A percentile compares a stretch with the other conserved stretches of the same genome.
Evolutionary conservation across 2,113 vertebrate genomes (phyloP).

Genomic region (Pedetes capensis): DNA sequence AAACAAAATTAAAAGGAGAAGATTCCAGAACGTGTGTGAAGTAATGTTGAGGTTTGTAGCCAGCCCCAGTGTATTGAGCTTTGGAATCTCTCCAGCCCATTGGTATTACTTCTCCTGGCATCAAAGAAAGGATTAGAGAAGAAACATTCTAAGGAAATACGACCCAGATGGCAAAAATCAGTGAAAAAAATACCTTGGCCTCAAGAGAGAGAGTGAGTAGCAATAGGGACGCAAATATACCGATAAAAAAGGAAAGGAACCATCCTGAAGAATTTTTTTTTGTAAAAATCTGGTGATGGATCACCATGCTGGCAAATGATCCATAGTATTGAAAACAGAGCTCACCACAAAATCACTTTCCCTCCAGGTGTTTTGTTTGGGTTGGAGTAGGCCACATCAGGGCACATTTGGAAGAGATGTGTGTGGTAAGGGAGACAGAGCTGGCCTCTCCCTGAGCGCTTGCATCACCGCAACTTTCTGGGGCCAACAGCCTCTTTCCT

Average conservation of each 20-base stretch:
- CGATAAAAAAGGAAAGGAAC: neutral
- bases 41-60: constrained; percentile 49
- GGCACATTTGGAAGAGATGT: constrained; percentile 32
- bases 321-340: constrained; percentile 55
- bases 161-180: constrained; percentile 60
- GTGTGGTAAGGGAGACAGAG: constrained; percentile 34
- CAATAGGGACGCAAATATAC: neutral
- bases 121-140: constrained; percentile 48
- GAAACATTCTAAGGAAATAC: constrained; percentile 62
- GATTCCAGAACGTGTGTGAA: constrained; percentile 65
- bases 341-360: constrained; percentile 56
- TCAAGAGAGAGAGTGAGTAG: neutral
- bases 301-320: constrained; percentile 23
- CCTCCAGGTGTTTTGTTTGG: constrained; percentile 64
- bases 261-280: neutral
- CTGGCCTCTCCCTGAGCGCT: neutral
- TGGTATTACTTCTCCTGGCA: constrained; percentile 68
- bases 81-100: constrained; percentile 50
- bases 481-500: neutral
- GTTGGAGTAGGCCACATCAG: neutral
- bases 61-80: constrained; percentile 42
- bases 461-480: neutral
- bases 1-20: constrained; percentile 21
- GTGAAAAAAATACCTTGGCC: neutral
- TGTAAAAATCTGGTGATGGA: neutral